phyloP scores from a whole-genome alignment of 2,797 vertebrate genomes.

The Xiphophorus birchmanni region DNA sequence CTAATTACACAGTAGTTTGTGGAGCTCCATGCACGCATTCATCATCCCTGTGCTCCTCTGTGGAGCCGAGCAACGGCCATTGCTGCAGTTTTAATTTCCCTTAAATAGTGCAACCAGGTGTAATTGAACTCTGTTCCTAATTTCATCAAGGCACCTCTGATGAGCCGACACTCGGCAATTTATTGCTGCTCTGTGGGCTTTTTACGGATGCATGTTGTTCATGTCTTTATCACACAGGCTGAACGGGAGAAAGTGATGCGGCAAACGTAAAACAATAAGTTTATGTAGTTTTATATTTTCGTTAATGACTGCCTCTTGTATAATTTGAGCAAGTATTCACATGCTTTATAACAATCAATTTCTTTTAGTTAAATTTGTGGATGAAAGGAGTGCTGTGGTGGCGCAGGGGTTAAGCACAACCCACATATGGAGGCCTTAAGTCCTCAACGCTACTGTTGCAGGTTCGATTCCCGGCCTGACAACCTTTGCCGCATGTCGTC shows the following conservation, averaged over 20 bases:
- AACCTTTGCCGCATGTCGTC: no score
- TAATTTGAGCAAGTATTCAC: not conserved
- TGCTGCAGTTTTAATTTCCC: constrained; percentile 69
- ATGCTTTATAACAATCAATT: not conserved
- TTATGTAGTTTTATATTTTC: not conserved
- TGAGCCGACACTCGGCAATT: constrained; percentile 59
- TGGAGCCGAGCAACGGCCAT: constrained; percentile 44
- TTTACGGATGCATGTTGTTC: not conserved
- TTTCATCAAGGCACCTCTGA: constrained; percentile 71
- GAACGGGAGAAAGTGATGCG: not conserved
- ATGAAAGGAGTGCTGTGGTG: not conserved
- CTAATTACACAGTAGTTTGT: constrained; percentile 78
- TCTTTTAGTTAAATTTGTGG: not conserved
- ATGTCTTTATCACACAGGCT: not conserved
- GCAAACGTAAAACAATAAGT: not conserved
- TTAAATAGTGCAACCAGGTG: constrained; percentile 64
- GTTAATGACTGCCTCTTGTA: not conserved
- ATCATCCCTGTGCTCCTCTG: constrained; percentile 62
- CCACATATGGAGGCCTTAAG: no score
- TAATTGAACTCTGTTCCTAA: constrained; percentile 68
- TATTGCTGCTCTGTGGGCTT: constrained; percentile 20
- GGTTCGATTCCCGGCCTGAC: no score
- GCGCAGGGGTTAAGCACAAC: no score
- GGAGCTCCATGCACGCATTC: constrained; percentile 31
- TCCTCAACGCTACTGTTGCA: no score